These are phyloP conservation scores for Aphodius granarius DNA, from an alignment of 2,888 invertebrate species.

Conservation along the genomic window DNA sequence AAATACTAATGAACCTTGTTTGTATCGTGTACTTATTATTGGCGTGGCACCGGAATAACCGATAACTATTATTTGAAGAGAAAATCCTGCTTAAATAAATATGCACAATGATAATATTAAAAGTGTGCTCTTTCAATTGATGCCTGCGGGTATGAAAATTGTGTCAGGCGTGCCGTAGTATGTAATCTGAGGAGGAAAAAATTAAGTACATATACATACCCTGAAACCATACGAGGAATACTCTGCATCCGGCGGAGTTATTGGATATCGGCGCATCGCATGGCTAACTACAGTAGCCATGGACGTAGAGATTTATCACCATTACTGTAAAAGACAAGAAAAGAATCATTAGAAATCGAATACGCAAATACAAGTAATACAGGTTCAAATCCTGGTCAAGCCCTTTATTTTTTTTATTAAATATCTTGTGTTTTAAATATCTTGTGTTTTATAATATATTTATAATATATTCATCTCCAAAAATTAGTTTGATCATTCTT, in stretches of 20 bases:
- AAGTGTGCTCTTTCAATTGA: not conserved
- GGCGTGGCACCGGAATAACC: not conserved
- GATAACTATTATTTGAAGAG: not conserved
- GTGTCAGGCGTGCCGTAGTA: not conserved
- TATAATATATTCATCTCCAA: too few relatives aligned
- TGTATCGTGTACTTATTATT: not conserved
- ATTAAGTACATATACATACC: conserved; percentile 53
- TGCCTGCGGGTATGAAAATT: not conserved
- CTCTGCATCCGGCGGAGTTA: conserved; percentile 64
- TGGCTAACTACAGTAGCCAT: conserved; percentile 70
- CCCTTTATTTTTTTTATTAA: too few relatives aligned
- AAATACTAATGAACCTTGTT: not conserved
- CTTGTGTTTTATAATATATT: too few relatives aligned
- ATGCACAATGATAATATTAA: not conserved
- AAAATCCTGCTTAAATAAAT: not conserved
- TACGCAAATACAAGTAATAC: not conserved
- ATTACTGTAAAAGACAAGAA: conserved; percentile 59
- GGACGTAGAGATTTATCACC: conserved; percentile 62
- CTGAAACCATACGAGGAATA: conserved; percentile 64
- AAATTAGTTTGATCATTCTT: too few relatives aligned
- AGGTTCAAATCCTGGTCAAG: too few relatives aligned
- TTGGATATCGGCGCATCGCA: conserved; percentile 69
- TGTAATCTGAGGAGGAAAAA: conserved; percentile 1
- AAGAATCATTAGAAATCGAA: conserved; percentile 28
- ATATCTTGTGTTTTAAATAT: too few relatives aligned